A percentile compares a stretch with the other conserved stretches of the same genome.
These are phyloP conservation scores for Capitulum mitella DNA, from an alignment of 2,888 invertebrate species.

Conservation along the genomic window DNA sequence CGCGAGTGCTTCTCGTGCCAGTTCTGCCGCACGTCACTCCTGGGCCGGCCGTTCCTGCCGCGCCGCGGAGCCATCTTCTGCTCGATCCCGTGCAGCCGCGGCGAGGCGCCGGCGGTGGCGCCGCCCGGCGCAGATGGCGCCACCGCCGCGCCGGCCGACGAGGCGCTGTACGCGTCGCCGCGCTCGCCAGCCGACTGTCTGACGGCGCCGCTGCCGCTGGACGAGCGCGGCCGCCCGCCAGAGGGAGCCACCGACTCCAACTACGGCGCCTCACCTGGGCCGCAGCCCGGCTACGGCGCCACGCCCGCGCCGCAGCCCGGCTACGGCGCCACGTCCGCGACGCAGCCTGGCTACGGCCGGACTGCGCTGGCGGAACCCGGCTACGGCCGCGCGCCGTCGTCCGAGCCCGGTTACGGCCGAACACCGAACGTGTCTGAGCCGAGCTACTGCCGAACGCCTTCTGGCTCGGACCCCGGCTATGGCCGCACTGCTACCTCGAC, in stretches of 20 bases:
- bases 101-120: conserved; percentile 65
- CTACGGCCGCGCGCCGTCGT: background rate
- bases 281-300: conserved; percentile 24
- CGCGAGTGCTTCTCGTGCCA: conserved; percentile 92
- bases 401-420: background rate
- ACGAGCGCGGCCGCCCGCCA: conserved; percentile 33
- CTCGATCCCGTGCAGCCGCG: conserved; percentile 88
- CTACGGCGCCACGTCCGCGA: conserved; percentile 28
- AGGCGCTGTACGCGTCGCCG: background rate
- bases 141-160: conserved; percentile 21
- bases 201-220: conserved; percentile 32
- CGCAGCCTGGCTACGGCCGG: conserved; percentile 18
- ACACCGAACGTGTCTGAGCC: conserved; percentile 27
- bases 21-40: conserved; percentile 64
- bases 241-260: conserved; percentile 26
- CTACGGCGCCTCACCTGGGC: conserved; percentile 10
- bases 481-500: conserved; percentile 21
- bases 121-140: conserved; percentile 27
- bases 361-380: conserved; percentile 25
- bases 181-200: conserved; percentile 25
- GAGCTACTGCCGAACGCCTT: conserved; percentile 15
- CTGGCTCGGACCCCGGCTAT: background rate
- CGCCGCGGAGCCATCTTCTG: conserved; percentile 89
- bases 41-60: conserved; percentile 86
- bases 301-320: conserved; percentile 28